These are phyloP conservation scores for Lepidiolamprologus cunningtoni DNA, from an alignment of 2,113 vertebrate genomes.

Conservation along the genomic window DNA sequence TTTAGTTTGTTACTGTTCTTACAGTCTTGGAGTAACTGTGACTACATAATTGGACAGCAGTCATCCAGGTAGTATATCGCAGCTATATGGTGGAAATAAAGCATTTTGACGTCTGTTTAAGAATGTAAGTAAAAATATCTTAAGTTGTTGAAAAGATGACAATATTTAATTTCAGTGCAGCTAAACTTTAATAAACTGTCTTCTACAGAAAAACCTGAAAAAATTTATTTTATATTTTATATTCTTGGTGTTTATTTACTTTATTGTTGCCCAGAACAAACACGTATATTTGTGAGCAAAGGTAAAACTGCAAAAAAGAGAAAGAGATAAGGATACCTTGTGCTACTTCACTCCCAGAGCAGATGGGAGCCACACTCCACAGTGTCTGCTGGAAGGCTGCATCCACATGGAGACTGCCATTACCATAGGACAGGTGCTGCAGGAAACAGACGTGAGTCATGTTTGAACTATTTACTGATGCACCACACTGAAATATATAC, in stretches of 20 bases:
- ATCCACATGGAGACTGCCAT: slow-evolving; percentile 84
- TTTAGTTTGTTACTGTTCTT: neutral
- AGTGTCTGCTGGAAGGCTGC: slow-evolving; percentile 96
- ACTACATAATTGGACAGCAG: neutral
- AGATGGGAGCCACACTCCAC: slow-evolving; percentile 95
- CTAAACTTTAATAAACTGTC: neutral
- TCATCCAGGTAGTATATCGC: neutral
- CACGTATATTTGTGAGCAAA: neutral
- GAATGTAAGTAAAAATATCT: neutral
- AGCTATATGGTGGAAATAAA: neutral
- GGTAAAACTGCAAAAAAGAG: neutral
- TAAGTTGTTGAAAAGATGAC: neutral
- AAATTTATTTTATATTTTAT: neutral
- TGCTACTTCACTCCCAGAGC: slow-evolving; percentile 91
- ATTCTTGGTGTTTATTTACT: neutral
- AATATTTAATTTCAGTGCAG: neutral
- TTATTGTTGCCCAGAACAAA: neutral
- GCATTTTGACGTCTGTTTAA: neutral
- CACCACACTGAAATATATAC: neutral
- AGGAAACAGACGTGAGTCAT: neutral
- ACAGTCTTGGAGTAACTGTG: neutral
- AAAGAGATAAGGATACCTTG: slow-evolving; percentile 75
- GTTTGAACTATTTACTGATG: neutral
- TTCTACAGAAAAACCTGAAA: neutral
- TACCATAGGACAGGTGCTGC: slow-evolving; percentile 91